A percentile compares a stretch with the other conserved stretches of the same genome.
Evolutionary conservation across 2,113 vertebrate species (phyloP).

Genomic region (Globicephala melas): DNA sequence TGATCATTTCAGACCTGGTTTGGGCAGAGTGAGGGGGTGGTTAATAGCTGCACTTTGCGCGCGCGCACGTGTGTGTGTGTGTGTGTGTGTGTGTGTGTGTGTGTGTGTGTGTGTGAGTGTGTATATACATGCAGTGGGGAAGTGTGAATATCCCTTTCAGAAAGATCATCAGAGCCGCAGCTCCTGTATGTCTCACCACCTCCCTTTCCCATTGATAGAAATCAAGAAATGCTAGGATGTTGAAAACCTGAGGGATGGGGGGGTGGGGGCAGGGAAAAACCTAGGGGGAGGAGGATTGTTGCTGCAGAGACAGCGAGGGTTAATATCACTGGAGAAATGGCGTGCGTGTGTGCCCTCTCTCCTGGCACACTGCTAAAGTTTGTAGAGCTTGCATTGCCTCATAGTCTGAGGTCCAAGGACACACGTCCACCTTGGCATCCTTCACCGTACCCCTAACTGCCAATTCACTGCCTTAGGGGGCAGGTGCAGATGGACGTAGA

Average conservation of each 20-base stretch:
- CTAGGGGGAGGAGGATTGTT: not conserved
- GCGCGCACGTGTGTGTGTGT: not conserved
- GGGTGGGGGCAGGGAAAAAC: not conserved
- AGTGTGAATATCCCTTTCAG: not conserved
- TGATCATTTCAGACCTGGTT: not conserved
- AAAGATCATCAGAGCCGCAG: not conserved
- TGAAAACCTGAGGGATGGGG: not conserved
- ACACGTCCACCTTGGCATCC: not conserved
- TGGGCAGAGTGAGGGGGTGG: not conserved
- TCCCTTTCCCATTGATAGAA: not conserved
- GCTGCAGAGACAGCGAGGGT: not conserved
- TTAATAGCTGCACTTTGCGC: not conserved
- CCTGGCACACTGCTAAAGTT: not conserved
- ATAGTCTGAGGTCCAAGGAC: not conserved
- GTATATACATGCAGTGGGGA: not conserved
- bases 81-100: no score
- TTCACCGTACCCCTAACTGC: not conserved
- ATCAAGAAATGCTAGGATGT: not conserved
- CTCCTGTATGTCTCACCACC: not conserved
- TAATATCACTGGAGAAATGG: not conserved
- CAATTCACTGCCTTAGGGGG: conserved; percentile 83
- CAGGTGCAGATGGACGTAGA: conserved; percentile 92
- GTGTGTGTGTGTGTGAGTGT: not conserved
- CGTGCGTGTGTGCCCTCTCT: not conserved
- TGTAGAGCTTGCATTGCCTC: not conserved